Evolutionary conservation across 2,797 vertebrate genomes (phyloP), one percentile per base, ranked within the genome.

Genomic region (Dermochelys coriacea): DNA sequence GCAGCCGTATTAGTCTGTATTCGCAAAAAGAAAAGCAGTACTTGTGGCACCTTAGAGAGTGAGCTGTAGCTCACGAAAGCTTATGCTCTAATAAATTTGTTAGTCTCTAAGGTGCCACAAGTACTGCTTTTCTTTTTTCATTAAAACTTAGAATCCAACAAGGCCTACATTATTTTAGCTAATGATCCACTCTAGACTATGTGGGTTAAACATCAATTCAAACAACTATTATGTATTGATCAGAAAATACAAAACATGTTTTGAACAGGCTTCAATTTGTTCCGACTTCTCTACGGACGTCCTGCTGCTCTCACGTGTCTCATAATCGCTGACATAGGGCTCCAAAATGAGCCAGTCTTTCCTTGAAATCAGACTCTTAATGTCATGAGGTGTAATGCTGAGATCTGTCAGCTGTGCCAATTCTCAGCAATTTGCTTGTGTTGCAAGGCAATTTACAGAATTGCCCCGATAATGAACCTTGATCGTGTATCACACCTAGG

Each of bases 331-430:
- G 88, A 78, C 87, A 89, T 2, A 78, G 55, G 90, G 91, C 75
- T 94, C 91, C 85, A 74, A 94, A 91, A 96, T 68, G 85, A 97
- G 41, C 27, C 25, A 83, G 19, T 71, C 49, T 89, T 96, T 97
- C 94, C 85, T 80, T 94, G 68, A 55, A 85, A 77, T 86, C 89
- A 86, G 71, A 91, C 93, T 93, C 93, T 86, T 89, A 92, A 94
- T 10, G 82, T 83, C 71, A 87, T 82, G 6, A 95, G 61, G 91
- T 50, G 85, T 82, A 97, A 93, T 93, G 80, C 71, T 85, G 94
- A 16, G 3, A 87, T 71, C 91, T 88, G 78, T 87, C 83, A 87
- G 45, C 29, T 45, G 23, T 5, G 92, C 55, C 18, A 89, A 77
- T 80, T 93, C 61, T 86, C 80, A 92, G 85, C 92, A 86, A 87